Base-by-base conservation (phyloP, 2,888 invertebrate species). In the Parthenolecanium corni region DNA sequence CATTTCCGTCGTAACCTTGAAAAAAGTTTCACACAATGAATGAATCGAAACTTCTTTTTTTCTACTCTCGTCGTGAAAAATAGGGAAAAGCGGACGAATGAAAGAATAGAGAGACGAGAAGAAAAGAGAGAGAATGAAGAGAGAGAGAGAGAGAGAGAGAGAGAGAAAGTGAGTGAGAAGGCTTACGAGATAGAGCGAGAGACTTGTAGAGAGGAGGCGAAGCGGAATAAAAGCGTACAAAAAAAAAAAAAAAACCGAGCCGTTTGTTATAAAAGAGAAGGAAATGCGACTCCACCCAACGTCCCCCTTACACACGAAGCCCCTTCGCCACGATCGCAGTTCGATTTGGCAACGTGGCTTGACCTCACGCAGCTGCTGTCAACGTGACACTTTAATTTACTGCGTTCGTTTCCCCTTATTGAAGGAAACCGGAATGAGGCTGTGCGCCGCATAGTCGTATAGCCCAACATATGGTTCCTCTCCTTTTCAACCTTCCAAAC, bases 321-420 rank as follows among this genome's bases (percentile, higher is more conserved):
- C 9, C 9, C 49, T 47, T 18, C 36, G 12, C 23, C 25, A 14
- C 44, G 36, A 25, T 49, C 31, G 31, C 5, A 31, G 31, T 9
- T 31, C 4, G 31, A 31, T 31, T 49, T 49, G 61, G 61, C 61
- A 61, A 61, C 61, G 40, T 40, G 9, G 61, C 38, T 61, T 61
- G 61, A 61, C 61, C 61, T 61, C 61, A 61, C 61, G 40, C 61
- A 61, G 61, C 61, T 38, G 61, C 61, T 61, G 61, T 49, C 61
- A 61, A 61, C 61, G 61, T 61, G 61, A 61, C 61, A 61, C 61
- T 61, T 61, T 61, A 61, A 61, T 61, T 51, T 61, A 61, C 61
- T 20, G 31, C 61, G 61, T 51, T 61, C 58, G 40, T 61, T 61
- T 61, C 61, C 61, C 61, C 61, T 61, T 40, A 51, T 38, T 51